Conservation (phyloP, 2,113 vertebrate genomes). For the Bolborhynchus lineola region DNA sequence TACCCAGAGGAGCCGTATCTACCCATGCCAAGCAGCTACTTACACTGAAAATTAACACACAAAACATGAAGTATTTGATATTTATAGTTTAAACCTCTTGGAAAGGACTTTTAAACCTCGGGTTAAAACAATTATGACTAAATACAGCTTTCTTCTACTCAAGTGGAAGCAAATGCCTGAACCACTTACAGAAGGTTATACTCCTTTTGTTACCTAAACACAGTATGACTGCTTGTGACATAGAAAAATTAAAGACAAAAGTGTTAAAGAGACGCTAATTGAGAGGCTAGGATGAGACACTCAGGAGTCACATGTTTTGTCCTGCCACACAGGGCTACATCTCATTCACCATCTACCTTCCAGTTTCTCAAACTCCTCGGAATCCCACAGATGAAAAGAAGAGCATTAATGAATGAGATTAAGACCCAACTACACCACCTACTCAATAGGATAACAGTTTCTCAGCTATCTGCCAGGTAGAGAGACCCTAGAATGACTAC, state of each 20-base stretch:
- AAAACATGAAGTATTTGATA: background rate
- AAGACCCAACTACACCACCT: background rate
- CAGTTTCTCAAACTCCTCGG: background rate
- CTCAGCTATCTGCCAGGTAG: background rate
- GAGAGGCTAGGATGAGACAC: background rate
- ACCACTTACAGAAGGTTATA: background rate
- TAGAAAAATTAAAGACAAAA: background rate
- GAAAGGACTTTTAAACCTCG: background rate
- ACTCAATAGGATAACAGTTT: background rate
- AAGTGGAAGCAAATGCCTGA: background rate
- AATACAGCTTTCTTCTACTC: background rate
- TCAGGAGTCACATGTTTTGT: background rate
- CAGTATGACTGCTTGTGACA: background rate
- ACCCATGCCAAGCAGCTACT: background rate
- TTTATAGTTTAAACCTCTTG: background rate
- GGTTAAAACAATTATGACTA: background rate
- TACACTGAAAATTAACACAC: background rate
- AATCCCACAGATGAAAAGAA: background rate
- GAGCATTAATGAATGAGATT: background rate
- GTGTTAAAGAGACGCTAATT: background rate
- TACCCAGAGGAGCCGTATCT: background rate
- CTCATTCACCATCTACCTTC: background rate
- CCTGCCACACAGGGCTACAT: background rate
- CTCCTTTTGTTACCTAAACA: background rate
- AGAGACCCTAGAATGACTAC: background rate